A percentile compares a stretch with the other conserved stretches of the same genome.
These are phyloP conservation scores for Coendou prehensilis DNA, from an alignment of 2,797 vertebrate species.

Conservation along the genomic window DNA sequence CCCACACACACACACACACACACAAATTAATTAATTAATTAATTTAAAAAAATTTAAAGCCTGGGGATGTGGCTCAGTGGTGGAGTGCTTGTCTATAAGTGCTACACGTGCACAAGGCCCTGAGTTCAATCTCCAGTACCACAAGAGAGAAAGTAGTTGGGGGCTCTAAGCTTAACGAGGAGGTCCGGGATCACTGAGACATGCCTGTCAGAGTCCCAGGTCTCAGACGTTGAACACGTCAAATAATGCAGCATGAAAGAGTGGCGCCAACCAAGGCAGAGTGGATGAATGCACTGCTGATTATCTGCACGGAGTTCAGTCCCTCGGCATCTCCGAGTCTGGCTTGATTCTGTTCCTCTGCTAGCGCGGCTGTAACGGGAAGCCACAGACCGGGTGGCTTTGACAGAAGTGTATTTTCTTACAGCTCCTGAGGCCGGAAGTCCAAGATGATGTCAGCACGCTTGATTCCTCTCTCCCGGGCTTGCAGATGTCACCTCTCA, in stretches of 20 bases:
- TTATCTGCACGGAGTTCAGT: not conserved
- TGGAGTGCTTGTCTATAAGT: not conserved
- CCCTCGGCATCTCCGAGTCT: not conserved
- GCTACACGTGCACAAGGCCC: not conserved
- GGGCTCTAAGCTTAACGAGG: not conserved
- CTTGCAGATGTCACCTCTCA: not conserved
- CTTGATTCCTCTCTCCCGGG: not conserved
- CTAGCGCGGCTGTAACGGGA: not conserved
- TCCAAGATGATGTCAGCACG: not conserved
- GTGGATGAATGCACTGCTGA: not conserved
- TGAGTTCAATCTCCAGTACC: not conserved
- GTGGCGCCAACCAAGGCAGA: not conserved
- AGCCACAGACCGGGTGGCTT: not conserved
- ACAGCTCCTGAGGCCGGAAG: not conserved
- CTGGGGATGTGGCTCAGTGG: not conserved
- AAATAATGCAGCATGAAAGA: not conserved
- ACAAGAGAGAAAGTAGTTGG: not conserved
- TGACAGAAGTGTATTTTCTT: not conserved
- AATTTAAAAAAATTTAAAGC: not conserved
- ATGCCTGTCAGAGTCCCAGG: not conserved
- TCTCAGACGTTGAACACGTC: not conserved
- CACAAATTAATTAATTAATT: no score
- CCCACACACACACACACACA: no score
- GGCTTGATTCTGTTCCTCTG: not conserved
- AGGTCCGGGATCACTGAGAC: not conserved